Conservation (phyloP, 2,797 vertebrate genomes). For the Ctenochaetus hawaiiensis region DNA sequence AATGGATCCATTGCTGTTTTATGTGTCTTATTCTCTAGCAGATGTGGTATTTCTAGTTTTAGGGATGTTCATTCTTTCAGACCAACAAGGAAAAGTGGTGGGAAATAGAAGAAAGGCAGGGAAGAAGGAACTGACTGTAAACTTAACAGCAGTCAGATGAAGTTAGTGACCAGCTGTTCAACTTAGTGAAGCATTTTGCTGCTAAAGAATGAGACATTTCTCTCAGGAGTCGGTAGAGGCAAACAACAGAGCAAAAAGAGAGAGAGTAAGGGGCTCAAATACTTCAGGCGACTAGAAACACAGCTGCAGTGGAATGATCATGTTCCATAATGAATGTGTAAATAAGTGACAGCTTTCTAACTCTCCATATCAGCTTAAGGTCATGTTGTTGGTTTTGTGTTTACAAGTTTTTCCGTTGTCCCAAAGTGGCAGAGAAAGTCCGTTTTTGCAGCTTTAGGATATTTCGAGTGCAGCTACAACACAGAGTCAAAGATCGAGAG, state of each 20-base stretch:
- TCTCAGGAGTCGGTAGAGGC: not conserved
- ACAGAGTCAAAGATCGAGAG: not conserved
- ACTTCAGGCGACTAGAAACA: not conserved
- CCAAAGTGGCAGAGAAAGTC: not conserved
- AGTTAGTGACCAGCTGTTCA: not conserved
- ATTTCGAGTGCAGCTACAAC: not conserved
- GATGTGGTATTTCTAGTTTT: constrained; percentile 14
- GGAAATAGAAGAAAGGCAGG: not conserved
- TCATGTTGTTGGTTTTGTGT: not conserved
- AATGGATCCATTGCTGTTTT: not conserved
- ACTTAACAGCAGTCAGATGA: not conserved
- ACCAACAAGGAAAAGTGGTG: not conserved
- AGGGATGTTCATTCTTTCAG: not conserved
- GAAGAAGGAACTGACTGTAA: not conserved
- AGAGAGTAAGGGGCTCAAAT: too few relatives aligned
- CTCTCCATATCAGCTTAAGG: not conserved
- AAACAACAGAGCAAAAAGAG: not conserved
- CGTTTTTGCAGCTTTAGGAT: not conserved
- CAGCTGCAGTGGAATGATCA: not conserved
- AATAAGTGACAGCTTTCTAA: not conserved
- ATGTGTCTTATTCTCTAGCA: not conserved
- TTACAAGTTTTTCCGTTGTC: not conserved
- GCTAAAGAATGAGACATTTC: not conserved
- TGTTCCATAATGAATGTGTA: not conserved
- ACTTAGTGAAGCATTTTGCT: not conserved